These are phyloP conservation scores for Choloepus hoffmanni DNA, from an alignment of 2,113 vertebrate genomes.

Conservation along the genomic window DNA sequence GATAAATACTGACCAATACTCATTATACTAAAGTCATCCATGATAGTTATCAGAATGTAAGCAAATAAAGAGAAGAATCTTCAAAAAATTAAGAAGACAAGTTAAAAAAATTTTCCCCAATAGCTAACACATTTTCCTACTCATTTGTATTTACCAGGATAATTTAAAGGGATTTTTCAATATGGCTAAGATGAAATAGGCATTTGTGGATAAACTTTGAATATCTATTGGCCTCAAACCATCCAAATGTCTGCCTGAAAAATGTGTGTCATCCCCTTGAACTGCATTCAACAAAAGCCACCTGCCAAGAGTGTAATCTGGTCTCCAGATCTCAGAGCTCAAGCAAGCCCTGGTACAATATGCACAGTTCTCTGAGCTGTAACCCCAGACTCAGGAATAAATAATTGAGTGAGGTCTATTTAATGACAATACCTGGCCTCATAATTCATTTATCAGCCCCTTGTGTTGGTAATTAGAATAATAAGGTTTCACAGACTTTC, in stretches of 20 bases:
- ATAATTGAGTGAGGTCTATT: constrained; percentile 86
- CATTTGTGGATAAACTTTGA: constrained; percentile 64
- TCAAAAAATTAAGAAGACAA: constrained; percentile 24
- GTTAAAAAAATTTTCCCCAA: not conserved
- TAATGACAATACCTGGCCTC: constrained; percentile 79
- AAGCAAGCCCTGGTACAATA: constrained; percentile 67
- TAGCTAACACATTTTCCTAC: constrained; percentile 8
- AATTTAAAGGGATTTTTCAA: constrained; percentile 29
- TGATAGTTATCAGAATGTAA: not conserved
- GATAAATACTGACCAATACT: not conserved
- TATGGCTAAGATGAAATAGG: constrained; percentile 24
- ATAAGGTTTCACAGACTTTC: constrained; percentile 84
- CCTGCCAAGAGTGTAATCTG: constrained; percentile 78
- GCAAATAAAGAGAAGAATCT: not conserved
- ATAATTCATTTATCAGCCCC: constrained; percentile 85
- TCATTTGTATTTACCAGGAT: not conserved
- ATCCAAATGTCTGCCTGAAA: constrained; percentile 81
- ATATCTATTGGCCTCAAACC: constrained; percentile 64
- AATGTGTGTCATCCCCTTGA: constrained; percentile 59
- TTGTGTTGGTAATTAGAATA: constrained; percentile 86
- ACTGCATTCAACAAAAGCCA: constrained; percentile 64
- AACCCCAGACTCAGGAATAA: constrained; percentile 85
- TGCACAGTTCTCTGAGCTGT: constrained; percentile 81
- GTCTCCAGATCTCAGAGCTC: constrained; percentile 64
- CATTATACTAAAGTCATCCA: not conserved